Base-by-base conservation (phyloP, 2,113 vertebrate genomes). In the Xiphophorus maculatus region DNA sequence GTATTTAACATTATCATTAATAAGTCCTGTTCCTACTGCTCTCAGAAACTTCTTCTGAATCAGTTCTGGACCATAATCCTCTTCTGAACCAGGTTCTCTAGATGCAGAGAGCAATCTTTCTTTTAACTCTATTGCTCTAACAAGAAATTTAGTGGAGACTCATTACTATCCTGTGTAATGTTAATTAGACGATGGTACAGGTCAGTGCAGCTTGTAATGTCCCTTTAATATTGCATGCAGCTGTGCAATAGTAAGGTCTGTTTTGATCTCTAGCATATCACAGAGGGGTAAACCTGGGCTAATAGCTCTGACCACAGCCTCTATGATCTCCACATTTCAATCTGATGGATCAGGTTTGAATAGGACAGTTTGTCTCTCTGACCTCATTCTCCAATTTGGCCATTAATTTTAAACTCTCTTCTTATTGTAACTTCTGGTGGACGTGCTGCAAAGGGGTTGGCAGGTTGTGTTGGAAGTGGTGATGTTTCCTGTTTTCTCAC, bases 201-300 rank as follows among this genome's bases (percentile, higher is more conserved):
- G 62, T 86, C 82, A 76, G 37, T 81, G 54, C 66, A 81, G 74
- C 90, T 87, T 89, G 75, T 85, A 88, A 79, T 80, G 66, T 0
- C 28, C 75, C 62, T n/a, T 63, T 37, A 88, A 80, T 66, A 87
- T 91, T 54, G 85, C 90, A 0, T n/a, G 4, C 4, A 84, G 44
- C 13, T 82, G 82, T 4, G 67, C 0, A 0, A 80, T 63, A 9
- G 35, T 37, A 29, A 87, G 7, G 70, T 76, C 70, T 37, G 40
- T 5, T 40, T 85, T 87, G 7, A 83, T 83, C n/a, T 79, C 80
- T 32, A 86, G 44, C 75, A 86, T 80, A 0, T 84, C 71, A 42
- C 60, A 3, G 0, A 80, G 14, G 1, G 13, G 78, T 19, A 67
- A 22, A n/a, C 79, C 76, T 71, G 61, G 77, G 35, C 78, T 82